Evolutionary conservation across 1,140 invertebrate genomes (phyloP).

Genomic region (Leptopilina boulardi): DNA sequence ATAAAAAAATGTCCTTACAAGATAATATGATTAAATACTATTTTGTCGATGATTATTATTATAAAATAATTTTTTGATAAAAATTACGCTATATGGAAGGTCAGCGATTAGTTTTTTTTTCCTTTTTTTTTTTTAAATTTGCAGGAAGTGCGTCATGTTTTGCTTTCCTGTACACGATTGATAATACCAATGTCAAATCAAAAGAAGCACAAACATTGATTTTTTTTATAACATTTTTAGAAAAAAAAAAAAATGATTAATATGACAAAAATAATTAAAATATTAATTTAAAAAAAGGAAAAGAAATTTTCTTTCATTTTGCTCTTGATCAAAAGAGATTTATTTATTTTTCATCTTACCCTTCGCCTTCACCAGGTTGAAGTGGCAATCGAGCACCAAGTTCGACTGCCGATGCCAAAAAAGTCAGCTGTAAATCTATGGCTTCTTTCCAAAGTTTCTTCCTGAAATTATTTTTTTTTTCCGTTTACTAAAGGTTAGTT

Average conservation of each 20-base stretch:
- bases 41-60: neutral
- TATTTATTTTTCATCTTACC: no score
- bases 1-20: no score
- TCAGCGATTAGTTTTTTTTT: neutral
- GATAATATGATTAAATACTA: neutral
- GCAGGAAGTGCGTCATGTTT: constrained; percentile 55
- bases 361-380: constrained; percentile 89
- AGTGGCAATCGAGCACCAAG: constrained; percentile 88
- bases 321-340: neutral
- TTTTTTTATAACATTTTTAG: neutral
- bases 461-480: constrained; percentile 52
- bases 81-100: neutral
- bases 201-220: constrained; percentile 51
- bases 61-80: neutral
- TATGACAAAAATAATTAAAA: constrained; percentile 22
- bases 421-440: constrained; percentile 86
- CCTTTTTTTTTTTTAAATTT: constrained; percentile 16
- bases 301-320: constrained; percentile 22
- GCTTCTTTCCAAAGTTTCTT: constrained; percentile 77
- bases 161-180: constrained; percentile 58
- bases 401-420: constrained; percentile 88
- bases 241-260: no score
- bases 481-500: neutral
- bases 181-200: constrained; percentile 58
- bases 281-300: constrained; percentile 25